Evolutionary conservation across 92 coral and sea anemone species (phyloP).

Genomic region (Phenganax subtilis): DNA sequence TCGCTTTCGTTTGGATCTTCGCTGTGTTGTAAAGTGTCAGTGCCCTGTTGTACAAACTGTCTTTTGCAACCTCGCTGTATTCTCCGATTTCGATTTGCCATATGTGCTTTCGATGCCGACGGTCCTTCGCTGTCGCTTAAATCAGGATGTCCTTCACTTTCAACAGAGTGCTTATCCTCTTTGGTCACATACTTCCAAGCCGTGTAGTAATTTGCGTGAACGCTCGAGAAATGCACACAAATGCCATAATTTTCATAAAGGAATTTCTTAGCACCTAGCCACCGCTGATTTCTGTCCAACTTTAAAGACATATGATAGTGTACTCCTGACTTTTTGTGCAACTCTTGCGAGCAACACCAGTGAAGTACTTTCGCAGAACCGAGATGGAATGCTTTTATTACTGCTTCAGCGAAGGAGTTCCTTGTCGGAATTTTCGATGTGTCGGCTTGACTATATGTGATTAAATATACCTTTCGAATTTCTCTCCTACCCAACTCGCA

Average conservation of each 20-base stretch:
- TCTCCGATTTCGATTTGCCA: conserved; percentile 24
- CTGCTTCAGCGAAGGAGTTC: conserved; percentile 26
- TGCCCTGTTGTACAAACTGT: conserved; percentile 1
- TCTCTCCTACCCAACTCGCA: conserved; percentile 12
- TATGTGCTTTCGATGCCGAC: conserved; percentile 27
- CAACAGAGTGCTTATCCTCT: conserved; percentile 31
- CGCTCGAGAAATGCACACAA: conserved; percentile 46
- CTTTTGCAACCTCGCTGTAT: background rate
- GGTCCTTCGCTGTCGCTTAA: conserved; percentile 37
- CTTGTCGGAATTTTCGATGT: background rate
- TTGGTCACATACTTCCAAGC: conserved; percentile 50
- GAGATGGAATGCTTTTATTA: conserved; percentile 9
- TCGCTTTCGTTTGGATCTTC: background rate
- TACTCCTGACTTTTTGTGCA: conserved; percentile 27
- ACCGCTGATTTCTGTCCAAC: conserved; percentile 40
- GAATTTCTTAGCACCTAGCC: conserved; percentile 35
- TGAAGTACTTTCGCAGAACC: conserved; percentile 37
- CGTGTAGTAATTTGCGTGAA: conserved; percentile 47
- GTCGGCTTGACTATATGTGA: conserved; percentile 14
- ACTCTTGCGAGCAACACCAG: conserved; percentile 43
- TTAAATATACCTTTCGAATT: conserved; percentile 8
- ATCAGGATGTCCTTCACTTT: conserved; percentile 46
- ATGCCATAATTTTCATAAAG: conserved; percentile 26
- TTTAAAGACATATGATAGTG: conserved; percentile 46
- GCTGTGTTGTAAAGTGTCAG: conserved; percentile 2